phyloP scores from a whole-genome alignment of 2,888 invertebrate genomes.

The Pelosia muscerda region DNA sequence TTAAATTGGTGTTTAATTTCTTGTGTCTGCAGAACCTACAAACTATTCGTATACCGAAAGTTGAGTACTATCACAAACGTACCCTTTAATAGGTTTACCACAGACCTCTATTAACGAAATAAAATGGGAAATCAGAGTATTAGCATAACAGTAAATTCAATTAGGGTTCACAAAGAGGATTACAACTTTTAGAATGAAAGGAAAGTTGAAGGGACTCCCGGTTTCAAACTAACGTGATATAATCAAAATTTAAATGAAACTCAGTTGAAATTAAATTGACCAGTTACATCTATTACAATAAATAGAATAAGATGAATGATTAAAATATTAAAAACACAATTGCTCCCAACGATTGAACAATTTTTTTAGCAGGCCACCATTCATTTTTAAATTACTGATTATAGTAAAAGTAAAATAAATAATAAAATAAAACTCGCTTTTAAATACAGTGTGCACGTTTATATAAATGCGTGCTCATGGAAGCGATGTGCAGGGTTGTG shows the following conservation, averaged over 20 bases:
- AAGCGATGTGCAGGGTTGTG: slow-evolving; percentile 54
- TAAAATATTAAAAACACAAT: no score
- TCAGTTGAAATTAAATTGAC: slow-evolving; percentile 77
- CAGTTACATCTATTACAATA: slow-evolving; percentile 37
- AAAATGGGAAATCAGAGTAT: slow-evolving; percentile 87
- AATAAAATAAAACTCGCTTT: neutral
- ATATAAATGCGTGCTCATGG: slow-evolving; percentile 36
- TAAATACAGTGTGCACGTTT: neutral
- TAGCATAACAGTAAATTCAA: slow-evolving; percentile 87
- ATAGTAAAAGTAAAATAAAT: no score
- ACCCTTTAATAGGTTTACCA: slow-evolving; percentile 86
- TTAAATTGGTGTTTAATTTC: slow-evolving; percentile 71
- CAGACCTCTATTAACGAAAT: slow-evolving; percentile 86
- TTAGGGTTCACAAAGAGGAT: slow-evolving; percentile 86
- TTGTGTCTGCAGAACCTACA: slow-evolving; percentile 68
- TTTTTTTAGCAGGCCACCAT: no score
- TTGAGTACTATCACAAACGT: slow-evolving; percentile 83
- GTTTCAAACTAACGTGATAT: slow-evolving; percentile 82
- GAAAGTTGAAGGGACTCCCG: slow-evolving; percentile 80
- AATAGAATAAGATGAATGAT: neutral
- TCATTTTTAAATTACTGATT: no score
- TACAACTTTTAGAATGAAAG: slow-evolving; percentile 86
- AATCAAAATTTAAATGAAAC: slow-evolving; percentile 83
- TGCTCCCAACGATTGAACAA: no score
- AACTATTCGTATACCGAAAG: slow-evolving; percentile 79